Conservation (phyloP, 2,888 invertebrate genomes). For the Rotaria macrura region DNA sequence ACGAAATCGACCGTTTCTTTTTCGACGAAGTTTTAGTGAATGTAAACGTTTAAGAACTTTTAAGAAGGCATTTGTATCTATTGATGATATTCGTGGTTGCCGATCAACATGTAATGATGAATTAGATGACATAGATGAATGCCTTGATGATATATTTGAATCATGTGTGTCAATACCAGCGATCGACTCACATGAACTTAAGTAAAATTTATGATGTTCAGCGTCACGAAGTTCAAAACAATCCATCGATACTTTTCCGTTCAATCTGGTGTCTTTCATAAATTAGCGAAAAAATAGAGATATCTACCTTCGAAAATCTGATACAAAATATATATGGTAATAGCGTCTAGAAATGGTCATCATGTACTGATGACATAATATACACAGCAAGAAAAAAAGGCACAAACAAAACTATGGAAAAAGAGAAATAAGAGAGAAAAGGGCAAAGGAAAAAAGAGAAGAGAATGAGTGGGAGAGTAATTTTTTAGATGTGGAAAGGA, state of each 20-base stretch:
- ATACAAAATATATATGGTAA: background rate
- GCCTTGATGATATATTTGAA: background rate
- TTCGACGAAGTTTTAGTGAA: background rate
- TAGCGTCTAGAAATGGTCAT: background rate
- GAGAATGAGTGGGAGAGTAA: background rate
- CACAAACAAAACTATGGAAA: background rate
- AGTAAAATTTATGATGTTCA: background rate
- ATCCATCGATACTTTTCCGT: background rate
- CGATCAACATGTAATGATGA: background rate
- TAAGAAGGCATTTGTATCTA: background rate
- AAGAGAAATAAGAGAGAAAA: background rate
- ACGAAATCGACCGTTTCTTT: background rate
- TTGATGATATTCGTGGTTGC: background rate
- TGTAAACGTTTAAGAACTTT: background rate
- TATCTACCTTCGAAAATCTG: background rate
- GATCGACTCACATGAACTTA: background rate
- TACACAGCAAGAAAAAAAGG: background rate
- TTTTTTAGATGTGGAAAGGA: background rate
- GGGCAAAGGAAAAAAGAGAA: background rate
- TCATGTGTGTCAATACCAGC: background rate
- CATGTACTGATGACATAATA: background rate
- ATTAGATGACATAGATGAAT: background rate
- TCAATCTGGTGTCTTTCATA: background rate
- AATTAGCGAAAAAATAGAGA: background rate
- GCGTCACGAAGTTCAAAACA: background rate